These are phyloP conservation scores for Halichoeres trimaculatus DNA, from an alignment of 2,113 vertebrate species.

Conservation along the genomic window DNA sequence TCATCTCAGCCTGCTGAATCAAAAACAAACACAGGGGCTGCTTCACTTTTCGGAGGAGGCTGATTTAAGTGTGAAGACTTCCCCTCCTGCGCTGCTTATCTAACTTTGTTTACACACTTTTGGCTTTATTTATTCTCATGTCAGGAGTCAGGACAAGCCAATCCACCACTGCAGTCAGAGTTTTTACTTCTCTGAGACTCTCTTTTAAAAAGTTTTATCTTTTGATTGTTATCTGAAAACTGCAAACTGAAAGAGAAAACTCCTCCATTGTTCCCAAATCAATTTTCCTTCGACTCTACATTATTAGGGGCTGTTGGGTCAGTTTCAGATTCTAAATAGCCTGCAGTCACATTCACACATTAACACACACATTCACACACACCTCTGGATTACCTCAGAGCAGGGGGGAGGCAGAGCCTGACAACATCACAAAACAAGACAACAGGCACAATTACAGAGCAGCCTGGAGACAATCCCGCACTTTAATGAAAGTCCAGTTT, in stretches of 20 bases:
- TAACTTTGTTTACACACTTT: slow-evolving; percentile 51
- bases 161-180: neutral
- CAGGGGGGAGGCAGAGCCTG: slow-evolving; percentile 44
- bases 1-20: slow-evolving; percentile 82
- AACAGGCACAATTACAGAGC: slow-evolving; percentile 82
- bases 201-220: neutral
- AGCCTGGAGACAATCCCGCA: slow-evolving; percentile 80
- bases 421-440: slow-evolving; percentile 79
- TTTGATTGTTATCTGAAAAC: slow-evolving; percentile 17
- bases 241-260: slow-evolving; percentile 1
- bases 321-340: slow-evolving; percentile 29
- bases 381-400: slow-evolving; percentile 69
- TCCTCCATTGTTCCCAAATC: slow-evolving; percentile 37
- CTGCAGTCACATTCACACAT: slow-evolving; percentile 36
- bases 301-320: slow-evolving; percentile 31
- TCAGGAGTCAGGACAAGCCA: slow-evolving; percentile 6
- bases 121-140: slow-evolving; percentile 54
- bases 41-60: slow-evolving; percentile 53
- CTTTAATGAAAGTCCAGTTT: slow-evolving; percentile 89
- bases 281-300: too few species aligned
- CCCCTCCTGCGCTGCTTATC: slow-evolving; percentile 60
- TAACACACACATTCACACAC: slow-evolving; percentile 57
- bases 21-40: slow-evolving; percentile 82
- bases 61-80: slow-evolving; percentile 55
- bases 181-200: neutral